These are phyloP conservation scores for Drosophila pallidifrons DNA, from an alignment of 1,140 invertebrate species.

Conservation along the genomic window DNA sequence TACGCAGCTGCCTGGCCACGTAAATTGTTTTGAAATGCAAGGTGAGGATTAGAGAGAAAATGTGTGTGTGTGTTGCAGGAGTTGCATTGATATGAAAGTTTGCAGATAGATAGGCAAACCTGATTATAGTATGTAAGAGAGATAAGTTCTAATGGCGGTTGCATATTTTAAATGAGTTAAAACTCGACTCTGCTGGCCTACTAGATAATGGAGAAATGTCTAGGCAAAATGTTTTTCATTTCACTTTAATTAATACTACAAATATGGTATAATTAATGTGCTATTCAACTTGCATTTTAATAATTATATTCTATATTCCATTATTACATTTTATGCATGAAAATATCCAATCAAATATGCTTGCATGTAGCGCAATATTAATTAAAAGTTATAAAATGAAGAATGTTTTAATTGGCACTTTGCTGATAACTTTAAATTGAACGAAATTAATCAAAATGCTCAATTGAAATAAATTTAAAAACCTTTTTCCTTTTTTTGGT, in stretches of 20 bases:
- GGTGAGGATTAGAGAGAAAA: slow-evolving; percentile 73
- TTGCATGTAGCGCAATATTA: no score
- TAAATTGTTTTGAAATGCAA: slow-evolving; percentile 77
- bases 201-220: no score
- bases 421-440: not conserved
- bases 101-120: slow-evolving; percentile 32
- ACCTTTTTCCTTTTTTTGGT: not conserved
- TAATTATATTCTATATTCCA: no score
- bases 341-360: no score
- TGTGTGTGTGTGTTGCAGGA: slow-evolving; percentile 62
- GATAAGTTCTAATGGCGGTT: not conserved
- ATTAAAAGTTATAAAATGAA: not conserved
- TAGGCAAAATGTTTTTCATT: no score
- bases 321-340: no score
- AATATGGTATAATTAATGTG: no score
- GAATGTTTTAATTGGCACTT: not conserved
- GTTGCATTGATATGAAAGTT: slow-evolving; percentile 71
- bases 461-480: slow-evolving; percentile 5
- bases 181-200: no score
- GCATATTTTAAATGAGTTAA: not conserved
- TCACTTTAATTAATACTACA: no score
- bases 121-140: slow-evolving; percentile 17
- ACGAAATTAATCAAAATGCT: slow-evolving; percentile 3
- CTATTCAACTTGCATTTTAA: no score
- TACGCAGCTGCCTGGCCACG: slow-evolving; percentile 51